phyloP scores from a whole-genome alignment of 2,113 vertebrate species.

The Ancistrus triradiatus region DNA sequence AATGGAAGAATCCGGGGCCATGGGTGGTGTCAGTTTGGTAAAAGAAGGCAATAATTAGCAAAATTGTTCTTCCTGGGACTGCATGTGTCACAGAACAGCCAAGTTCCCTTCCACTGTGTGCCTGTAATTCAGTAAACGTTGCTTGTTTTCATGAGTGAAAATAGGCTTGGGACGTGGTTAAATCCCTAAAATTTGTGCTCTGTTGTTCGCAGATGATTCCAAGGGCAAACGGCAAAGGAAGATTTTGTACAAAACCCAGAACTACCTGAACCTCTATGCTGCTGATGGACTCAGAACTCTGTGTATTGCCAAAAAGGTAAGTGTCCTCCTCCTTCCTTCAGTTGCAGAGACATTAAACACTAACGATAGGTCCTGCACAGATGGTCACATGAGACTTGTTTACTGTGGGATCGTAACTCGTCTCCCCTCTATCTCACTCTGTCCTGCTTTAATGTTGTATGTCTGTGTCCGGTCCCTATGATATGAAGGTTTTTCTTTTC shows the following conservation, averaged over 20 bases:
- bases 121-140: background rate
- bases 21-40: background rate
- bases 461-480: background rate
- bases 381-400: constrained; percentile 30
- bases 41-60: no score
- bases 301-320: constrained; percentile 97
- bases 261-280: constrained; percentile 90
- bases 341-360: background rate
- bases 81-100: background rate
- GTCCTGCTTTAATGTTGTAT: background rate
- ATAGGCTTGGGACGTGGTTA: background rate
- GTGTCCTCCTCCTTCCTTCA: background rate
- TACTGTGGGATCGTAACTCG: constrained; percentile 45
- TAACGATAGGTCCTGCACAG: constrained; percentile 16
- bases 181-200: background rate
- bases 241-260: constrained; percentile 86
- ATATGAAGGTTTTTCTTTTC: constrained; percentile 9
- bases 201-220: constrained; percentile 69
- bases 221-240: constrained; percentile 83
- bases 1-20: background rate
- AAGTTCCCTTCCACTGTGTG: background rate
- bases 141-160: background rate
- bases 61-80: background rate
- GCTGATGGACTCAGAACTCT: constrained; percentile 87
- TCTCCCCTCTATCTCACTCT: background rate